Evolutionary conservation across 2,888 invertebrate species (phyloP).

Genomic region (Seladonia tumulorum): DNA sequence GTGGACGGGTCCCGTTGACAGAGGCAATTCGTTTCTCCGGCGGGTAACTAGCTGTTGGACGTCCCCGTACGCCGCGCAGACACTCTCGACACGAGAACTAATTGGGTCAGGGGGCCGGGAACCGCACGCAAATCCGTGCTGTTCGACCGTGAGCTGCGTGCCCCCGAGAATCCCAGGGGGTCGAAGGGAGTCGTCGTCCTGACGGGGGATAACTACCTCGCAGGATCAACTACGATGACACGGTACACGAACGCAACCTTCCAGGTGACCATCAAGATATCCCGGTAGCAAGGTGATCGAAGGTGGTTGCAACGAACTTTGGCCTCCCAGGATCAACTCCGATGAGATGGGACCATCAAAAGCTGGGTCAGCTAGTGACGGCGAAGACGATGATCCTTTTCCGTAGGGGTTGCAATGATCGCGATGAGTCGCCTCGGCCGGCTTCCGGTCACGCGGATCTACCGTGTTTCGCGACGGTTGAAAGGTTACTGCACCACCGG

Average conservation of each 20-base stretch:
- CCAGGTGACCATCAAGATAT: neutral
- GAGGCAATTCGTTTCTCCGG: constrained; percentile 30
- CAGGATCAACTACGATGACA: neutral
- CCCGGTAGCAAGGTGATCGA: neutral
- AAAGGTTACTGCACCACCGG: constrained; percentile 39
- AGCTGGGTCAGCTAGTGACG: neutral
- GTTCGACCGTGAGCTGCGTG: constrained; percentile 24
- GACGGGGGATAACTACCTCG: neutral
- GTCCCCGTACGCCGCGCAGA: constrained; percentile 27
- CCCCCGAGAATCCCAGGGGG: constrained; percentile 21
- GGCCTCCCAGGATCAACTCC: neutral
- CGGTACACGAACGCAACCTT: neutral
- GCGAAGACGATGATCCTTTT: neutral
- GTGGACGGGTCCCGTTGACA: constrained; percentile 25
- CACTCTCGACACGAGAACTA: constrained; percentile 68
- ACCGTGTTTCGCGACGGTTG: constrained; percentile 17
- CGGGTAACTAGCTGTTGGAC: constrained; percentile 27
- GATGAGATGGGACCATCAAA: neutral
- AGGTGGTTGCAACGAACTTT: neutral
- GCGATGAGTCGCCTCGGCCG: neutral
- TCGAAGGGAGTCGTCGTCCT: constrained; percentile 5
- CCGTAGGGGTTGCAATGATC: neutral
- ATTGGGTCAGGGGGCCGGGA: constrained; percentile 78
- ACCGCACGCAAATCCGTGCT: constrained; percentile 75
- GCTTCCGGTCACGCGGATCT: constrained; percentile 5